These are phyloP conservation scores for Archips crataeganus DNA, from an alignment of 2,888 invertebrate genomes.

Conservation along the genomic window DNA sequence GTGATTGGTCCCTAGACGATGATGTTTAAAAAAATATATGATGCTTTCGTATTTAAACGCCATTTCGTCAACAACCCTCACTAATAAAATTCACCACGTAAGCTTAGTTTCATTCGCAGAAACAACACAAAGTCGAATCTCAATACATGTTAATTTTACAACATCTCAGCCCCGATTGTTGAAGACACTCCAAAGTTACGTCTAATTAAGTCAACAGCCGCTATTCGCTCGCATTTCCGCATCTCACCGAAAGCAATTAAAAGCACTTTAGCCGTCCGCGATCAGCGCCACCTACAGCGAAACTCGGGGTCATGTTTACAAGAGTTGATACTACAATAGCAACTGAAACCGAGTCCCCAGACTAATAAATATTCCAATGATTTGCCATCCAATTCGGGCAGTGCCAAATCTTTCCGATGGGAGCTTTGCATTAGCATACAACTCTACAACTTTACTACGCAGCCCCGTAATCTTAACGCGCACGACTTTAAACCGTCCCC, in stretches of 20 bases:
- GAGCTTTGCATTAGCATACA: constrained; percentile 76
- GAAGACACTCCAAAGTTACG: constrained; percentile 14
- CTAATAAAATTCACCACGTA: no score
- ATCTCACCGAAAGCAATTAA: constrained; percentile 33
- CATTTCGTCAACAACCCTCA: no score
- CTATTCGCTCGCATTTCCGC: constrained; percentile 12
- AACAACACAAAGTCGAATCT: neutral
- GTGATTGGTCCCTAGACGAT: no score
- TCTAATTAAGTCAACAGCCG: constrained; percentile 18
- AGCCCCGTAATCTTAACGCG: constrained; percentile 18
- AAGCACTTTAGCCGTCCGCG: constrained; percentile 25
- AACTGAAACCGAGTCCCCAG: constrained; percentile 63
- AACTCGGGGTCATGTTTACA: constrained; percentile 52
- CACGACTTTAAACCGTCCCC: constrained; percentile 41
- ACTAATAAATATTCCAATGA: constrained; percentile 82
- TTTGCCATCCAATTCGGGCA: constrained; percentile 75
- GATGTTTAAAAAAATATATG: no score
- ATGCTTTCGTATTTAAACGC: no score
- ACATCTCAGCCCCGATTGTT: neutral
- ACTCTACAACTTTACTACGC: constrained; percentile 54
- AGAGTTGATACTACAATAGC: constrained; percentile 56
- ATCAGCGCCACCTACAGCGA: constrained; percentile 46
- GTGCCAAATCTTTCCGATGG: constrained; percentile 78
- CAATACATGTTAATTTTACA: constrained; percentile 5
- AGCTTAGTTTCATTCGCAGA: neutral